These are phyloP conservation scores for Amphipyra berbera DNA, from an alignment of 2,888 invertebrate species.

Conservation along the genomic window DNA sequence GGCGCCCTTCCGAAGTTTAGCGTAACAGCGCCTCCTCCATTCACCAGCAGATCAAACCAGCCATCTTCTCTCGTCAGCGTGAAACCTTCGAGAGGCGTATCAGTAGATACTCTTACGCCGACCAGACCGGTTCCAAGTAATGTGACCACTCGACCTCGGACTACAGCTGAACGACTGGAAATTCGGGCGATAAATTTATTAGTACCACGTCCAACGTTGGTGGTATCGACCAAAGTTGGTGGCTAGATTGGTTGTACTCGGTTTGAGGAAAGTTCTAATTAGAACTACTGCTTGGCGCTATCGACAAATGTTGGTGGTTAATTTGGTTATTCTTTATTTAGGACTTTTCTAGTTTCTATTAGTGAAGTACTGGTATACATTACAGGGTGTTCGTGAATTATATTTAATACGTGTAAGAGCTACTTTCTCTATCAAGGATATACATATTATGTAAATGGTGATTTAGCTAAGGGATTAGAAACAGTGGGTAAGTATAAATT, in stretches of 20 bases:
- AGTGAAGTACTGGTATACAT: slow-evolving; percentile 13
- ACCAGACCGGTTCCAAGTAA: slow-evolving; percentile 97
- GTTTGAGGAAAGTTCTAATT: background rate
- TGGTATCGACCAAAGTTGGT: too few species aligned
- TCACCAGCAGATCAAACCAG: slow-evolving; percentile 99
- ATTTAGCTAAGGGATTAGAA: slow-evolving; percentile 34
- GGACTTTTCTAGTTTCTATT: slow-evolving; percentile 31
- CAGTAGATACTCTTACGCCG: slow-evolving; percentile 98
- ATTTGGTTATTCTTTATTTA: slow-evolving; percentile 5
- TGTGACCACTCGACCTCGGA: slow-evolving; percentile 98
- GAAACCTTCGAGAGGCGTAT: slow-evolving; percentile 98
- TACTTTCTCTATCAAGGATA: slow-evolving; percentile 20
- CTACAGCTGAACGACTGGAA: slow-evolving; percentile 98
- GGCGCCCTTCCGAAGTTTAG: slow-evolving; percentile 98
- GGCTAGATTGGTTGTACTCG: too few species aligned
- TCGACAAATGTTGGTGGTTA: slow-evolving; percentile 12
- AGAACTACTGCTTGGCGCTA: background rate
- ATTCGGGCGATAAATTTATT: slow-evolving; percentile 36
- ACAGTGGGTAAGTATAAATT: slow-evolving; percentile 5
- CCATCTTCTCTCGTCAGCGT: slow-evolving; percentile 97
- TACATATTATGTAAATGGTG: slow-evolving; percentile 18
- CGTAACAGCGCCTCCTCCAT: slow-evolving; percentile 99
- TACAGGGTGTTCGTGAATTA: slow-evolving; percentile 30
- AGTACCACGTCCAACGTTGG: slow-evolving; percentile 1
- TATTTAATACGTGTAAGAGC: slow-evolving; percentile 24